Evolutionary conservation across 1,140 invertebrate genomes (phyloP), one percentile per base, ranked within the genome.

Genomic region (Adoxophyes honmai): DNA sequence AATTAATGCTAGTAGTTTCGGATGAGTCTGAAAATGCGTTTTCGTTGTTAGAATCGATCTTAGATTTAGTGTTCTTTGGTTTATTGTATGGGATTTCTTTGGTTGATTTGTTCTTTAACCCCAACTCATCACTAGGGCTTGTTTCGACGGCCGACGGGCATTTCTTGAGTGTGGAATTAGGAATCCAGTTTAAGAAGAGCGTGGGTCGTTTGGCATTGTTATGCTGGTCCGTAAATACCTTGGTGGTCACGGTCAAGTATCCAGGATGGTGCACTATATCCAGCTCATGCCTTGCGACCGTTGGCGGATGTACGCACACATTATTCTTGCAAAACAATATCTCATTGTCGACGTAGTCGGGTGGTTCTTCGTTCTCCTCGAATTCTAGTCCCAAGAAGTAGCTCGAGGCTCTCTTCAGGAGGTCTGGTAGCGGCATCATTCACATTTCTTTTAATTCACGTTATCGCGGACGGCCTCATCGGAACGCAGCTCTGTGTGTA

Each of bases 291-390:
- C 95, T 90, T 8, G 95, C 91, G 11, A 95, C 90, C 0, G 94
- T 94, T 38, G 96, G 95, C 1, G 97, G 96, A 91, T 99, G 97
- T 15, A 99, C 97, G 87, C 97, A 99, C 7, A 98, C 96, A 88
- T 99, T 98, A 79, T 98, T 99, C 81, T 96, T 95, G 80, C 95
- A 96, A 75, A 96, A 96, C 5, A 96, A 89, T 56, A 95, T 92
- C 90, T 96, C 95, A 64, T 95, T 95, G 85, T 96, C 94, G 73
- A 94, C 93, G 71, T 94, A 95, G 60, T 91, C 87, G 34, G 88
- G 89, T 35, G 90, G 87, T 70, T 91, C 90, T 70, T 89, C 88
- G 71, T 90, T 90, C 59, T 90, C 91, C n/a, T 92, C 90, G 59
- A 91, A 89, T 66, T 91, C 91, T 1, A 91, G 90, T n/a, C 94